phyloP scores from a whole-genome alignment of 2,113 vertebrate species.

The Lucifuga dentata region DNA sequence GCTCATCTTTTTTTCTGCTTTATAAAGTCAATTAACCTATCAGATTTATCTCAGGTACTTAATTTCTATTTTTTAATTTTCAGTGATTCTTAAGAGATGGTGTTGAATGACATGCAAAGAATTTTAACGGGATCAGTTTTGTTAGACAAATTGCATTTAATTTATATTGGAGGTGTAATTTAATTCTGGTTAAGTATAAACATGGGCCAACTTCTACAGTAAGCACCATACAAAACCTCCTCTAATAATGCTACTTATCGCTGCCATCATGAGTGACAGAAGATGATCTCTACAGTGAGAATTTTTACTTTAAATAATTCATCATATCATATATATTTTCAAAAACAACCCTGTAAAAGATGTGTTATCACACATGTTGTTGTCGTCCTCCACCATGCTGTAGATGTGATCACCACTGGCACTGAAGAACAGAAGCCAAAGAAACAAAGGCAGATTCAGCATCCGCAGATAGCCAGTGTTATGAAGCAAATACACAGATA shows the following conservation, averaged over 20 bases:
- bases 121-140: conserved; percentile 45
- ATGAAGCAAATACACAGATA: conserved; percentile 81
- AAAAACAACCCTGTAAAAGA: conserved; percentile 59
- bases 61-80: conserved; percentile 64
- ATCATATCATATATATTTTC: conserved; percentile 57
- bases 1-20: conserved; percentile 57
- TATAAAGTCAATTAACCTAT: conserved; percentile 83
- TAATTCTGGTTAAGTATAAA: conserved; percentile 59
- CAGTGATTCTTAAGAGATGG: conserved; percentile 53
- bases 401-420: conserved; percentile 64
- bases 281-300: conserved; percentile 50
- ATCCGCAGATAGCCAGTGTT: conserved; percentile 71
- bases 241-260: conserved; percentile 60
- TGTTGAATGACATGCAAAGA: conserved; percentile 47
- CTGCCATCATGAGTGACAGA: conserved; percentile 48
- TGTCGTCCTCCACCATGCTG: conserved; percentile 41
- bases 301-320: conserved; percentile 72
- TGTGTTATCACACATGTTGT: conserved; percentile 41
- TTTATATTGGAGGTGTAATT: conserved; percentile 57
- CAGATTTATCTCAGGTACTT: conserved; percentile 75
- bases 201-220: conserved; percentile 8
- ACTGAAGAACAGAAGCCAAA: conserved; percentile 63
- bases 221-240: conserved; percentile 16
- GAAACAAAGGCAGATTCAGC: conserved; percentile 68
- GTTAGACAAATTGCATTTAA: conserved; percentile 58